Base-by-base conservation (phyloP, 2,888 invertebrate genomes). In the Druceiella hillmani region DNA sequence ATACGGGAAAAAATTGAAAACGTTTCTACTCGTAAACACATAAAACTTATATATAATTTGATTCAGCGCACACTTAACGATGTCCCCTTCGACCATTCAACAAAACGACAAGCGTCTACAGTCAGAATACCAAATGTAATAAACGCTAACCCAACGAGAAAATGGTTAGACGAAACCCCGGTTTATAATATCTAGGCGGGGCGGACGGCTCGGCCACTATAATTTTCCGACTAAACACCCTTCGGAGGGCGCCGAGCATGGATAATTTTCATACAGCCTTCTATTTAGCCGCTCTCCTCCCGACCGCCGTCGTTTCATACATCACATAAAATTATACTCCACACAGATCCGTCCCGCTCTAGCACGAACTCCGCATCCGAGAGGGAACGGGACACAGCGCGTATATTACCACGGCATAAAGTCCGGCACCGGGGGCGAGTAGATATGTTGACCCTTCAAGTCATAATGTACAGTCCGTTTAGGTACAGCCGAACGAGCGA, bases 391-490 rank as follows among this genome's bases (percentile, higher is more conserved):
- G n/a, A n/a, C n/a, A n/a, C n/a, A n/a, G n/a, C n/a, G n/a, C n/a
- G n/a, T n/a, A n/a, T n/a, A n/a, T n/a, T n/a, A n/a, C n/a, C n/a
- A n/a, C n/a, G 67, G 68, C 61, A 63, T 66, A 65, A 68, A 67
- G n/a, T n/a, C n/a, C 53, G 61, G 67, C 60, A 59, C 48, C 52
- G 59, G 58, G 15, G 27, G 27, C 13, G 27, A 12, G 39, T 33
- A 60, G 62, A 41, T 59, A 56, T 60, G 63, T 68, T 71, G 70
- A 71, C 71, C 72, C 71, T 68, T 65, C 62, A 28, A 62, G 65
- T 66, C 71, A 64, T 71, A 72, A 72, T 71, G 70, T 72, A 69
- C 68, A 66, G 70, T 71, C 72, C 71, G 68, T 68, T 71, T 71
- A 70, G 67, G 70, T 70, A 68, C 65, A 66, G n/a, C n/a, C n/a